These are phyloP conservation scores for Sceloporus tristichus DNA, from an alignment of 2,113 vertebrate species.

Conservation along the genomic window DNA sequence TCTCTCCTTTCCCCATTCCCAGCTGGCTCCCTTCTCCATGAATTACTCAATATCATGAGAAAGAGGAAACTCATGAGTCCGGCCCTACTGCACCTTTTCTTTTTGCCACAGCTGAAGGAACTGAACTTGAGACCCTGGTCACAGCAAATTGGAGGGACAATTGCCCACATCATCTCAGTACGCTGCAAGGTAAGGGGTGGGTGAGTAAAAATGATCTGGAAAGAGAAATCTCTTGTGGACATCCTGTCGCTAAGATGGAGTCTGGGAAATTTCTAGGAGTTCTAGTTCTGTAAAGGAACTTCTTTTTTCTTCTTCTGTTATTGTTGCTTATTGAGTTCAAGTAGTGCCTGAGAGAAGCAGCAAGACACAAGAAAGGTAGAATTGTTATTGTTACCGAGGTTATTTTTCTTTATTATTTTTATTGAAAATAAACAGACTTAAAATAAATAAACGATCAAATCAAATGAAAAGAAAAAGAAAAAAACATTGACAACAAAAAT, in stretches of 20 bases:
- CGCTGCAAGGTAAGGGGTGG: conserved; percentile 82
- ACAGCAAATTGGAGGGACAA: conserved; percentile 73
- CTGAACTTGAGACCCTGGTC: conserved; percentile 80
- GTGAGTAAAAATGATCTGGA: too few relatives aligned
- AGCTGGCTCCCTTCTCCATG: conserved; percentile 76
- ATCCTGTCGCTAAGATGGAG: neutral
- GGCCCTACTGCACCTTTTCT: conserved; percentile 82
- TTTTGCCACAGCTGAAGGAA: conserved; percentile 82
- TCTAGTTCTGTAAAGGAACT: neutral
- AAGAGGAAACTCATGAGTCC: conserved; percentile 76
- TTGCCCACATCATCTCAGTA: conserved; percentile 77
- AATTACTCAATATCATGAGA: conserved; percentile 78
- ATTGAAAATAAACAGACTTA: too few relatives aligned
- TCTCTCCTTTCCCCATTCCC: neutral
- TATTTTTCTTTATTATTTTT: too few relatives aligned
- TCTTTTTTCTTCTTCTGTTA: too few relatives aligned
- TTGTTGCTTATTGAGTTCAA: too few relatives aligned
- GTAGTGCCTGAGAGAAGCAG: too few relatives aligned
- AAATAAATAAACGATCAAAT: too few relatives aligned
- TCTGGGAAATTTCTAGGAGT: neutral
- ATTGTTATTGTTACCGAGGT: too few relatives aligned
- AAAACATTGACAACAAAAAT: too few relatives aligned
- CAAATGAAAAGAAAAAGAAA: too few relatives aligned
- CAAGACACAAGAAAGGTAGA: too few relatives aligned
- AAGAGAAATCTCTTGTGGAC: neutral